These are phyloP conservation scores for Catostomus latipinnis DNA, from an alignment of 2,797 vertebrate genomes.

Conservation along the genomic window DNA sequence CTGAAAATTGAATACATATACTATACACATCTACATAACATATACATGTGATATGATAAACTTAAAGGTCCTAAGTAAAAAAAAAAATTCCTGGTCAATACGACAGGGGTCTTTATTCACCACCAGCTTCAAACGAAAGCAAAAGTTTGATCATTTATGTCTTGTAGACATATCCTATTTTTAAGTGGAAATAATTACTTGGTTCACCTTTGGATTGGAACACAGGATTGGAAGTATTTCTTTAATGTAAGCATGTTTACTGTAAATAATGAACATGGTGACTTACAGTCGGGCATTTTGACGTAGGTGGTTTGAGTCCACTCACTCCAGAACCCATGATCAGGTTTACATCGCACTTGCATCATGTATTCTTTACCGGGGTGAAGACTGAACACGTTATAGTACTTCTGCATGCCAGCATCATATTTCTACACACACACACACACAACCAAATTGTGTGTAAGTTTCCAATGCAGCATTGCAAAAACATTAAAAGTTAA, in stretches of 20 bases:
- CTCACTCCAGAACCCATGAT: conserved; percentile 89
- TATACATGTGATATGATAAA: too few relatives aligned
- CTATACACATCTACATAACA: too few relatives aligned
- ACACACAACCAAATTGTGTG: conserved; percentile 34
- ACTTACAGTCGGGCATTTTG: conserved; percentile 85
- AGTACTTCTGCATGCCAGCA: conserved; percentile 83
- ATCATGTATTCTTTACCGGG: conserved; percentile 83
- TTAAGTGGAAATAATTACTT: too few relatives aligned
- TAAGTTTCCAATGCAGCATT: conserved; percentile 9
- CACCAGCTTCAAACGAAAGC: too few relatives aligned
- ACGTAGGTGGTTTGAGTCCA: conserved; percentile 80
- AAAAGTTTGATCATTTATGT: too few relatives aligned
- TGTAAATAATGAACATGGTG: not conserved
- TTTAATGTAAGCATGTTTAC: not conserved
- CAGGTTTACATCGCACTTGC: conserved; percentile 88
- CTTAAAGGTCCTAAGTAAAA: too few relatives aligned
- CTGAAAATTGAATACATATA: too few relatives aligned
- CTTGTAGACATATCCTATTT: too few relatives aligned
- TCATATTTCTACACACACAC: conserved; percentile 74
- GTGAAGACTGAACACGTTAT: conserved; percentile 83
- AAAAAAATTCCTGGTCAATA: too few relatives aligned
- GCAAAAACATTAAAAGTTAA: not conserved
- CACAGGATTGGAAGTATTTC: not conserved
- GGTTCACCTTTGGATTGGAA: too few relatives aligned
- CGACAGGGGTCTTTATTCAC: too few relatives aligned